phyloP scores from a whole-genome alignment of 2,797 vertebrate species.

The Pangasius larnaudii region DNA sequence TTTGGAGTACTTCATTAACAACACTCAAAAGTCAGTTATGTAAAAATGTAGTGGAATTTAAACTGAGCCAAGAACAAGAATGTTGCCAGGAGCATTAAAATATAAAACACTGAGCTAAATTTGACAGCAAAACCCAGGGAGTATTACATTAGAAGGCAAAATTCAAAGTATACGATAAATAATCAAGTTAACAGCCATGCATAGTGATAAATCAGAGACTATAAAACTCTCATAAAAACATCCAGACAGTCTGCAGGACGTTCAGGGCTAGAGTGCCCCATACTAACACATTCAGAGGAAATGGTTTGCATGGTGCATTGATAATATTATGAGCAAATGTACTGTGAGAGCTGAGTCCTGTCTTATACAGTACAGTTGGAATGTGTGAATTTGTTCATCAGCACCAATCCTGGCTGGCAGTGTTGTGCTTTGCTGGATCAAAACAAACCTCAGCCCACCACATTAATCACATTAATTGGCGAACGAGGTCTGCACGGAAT shows the following conservation, averaged over 20 bases:
- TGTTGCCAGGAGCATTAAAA: slow-evolving; percentile 28
- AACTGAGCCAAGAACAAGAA: slow-evolving; percentile 14
- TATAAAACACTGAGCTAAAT: slow-evolving; percentile 39
- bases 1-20: slow-evolving; percentile 40
- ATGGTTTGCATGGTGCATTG: slow-evolving; percentile 40
- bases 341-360: background rate
- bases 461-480: slow-evolving; percentile 57
- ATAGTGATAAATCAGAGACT: slow-evolving; percentile 48
- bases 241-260: slow-evolving; percentile 52
- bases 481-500: slow-evolving; percentile 31
- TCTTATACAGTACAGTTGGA: slow-evolving; percentile 27
- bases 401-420: slow-evolving; percentile 21
- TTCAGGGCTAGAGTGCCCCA: slow-evolving; percentile 37
- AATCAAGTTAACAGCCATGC: slow-evolving; percentile 49
- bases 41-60: slow-evolving; percentile 19
- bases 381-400: slow-evolving; percentile 21
- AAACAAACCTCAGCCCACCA: slow-evolving; percentile 44
- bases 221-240: slow-evolving; percentile 59
- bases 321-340: slow-evolving; percentile 43
- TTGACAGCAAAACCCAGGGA: slow-evolving; percentile 32
- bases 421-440: slow-evolving; percentile 39
- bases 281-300: slow-evolving; percentile 44
- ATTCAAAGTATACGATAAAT: slow-evolving; percentile 51
- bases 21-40: slow-evolving; percentile 26
- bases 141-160: slow-evolving; percentile 30